Percentiles rank a stretch among this genome's conserved stretches.
phyloP scores from a whole-genome alignment of 2,113 vertebrate species.

The Numida meleagris region DNA sequence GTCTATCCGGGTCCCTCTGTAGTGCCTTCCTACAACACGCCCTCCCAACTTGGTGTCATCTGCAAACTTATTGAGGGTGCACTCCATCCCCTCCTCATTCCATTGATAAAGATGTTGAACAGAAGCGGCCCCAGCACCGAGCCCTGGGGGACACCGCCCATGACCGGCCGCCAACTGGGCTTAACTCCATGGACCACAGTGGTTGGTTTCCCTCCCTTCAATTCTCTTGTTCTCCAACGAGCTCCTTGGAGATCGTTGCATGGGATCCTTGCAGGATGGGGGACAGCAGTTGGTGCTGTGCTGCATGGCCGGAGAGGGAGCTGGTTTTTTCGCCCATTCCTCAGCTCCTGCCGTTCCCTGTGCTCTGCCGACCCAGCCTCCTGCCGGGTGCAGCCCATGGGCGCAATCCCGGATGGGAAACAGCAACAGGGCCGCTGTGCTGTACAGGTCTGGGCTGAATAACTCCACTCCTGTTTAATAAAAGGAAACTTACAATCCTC shows the following conservation, averaged over 20 bases:
- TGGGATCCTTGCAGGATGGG: accelerated
- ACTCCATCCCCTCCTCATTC: too few species aligned
- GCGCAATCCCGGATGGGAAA: accelerated
- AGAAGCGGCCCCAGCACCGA: too few species aligned
- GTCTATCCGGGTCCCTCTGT: too few species aligned
- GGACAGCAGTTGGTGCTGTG: accelerated
- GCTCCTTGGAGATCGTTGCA: neutral
- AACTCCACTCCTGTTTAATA: neutral
- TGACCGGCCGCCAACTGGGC: too few species aligned
- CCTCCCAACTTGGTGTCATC: too few species aligned
- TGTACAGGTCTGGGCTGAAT: neutral
- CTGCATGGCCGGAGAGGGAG: accelerated
- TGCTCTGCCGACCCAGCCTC: neutral
- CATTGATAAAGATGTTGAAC: too few species aligned
- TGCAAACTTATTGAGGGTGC: too few species aligned
- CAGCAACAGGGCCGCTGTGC: neutral
- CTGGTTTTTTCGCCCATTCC: neutral
- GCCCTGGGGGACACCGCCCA: too few species aligned
- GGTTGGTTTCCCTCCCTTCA: too few species aligned
- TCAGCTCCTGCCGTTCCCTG: neutral
- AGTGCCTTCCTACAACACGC: too few species aligned
- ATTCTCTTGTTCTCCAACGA: neutral
- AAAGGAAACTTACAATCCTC: neutral
- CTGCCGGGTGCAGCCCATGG: neutral
- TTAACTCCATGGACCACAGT: too few species aligned